phyloP scores from a whole-genome alignment of 2,888 invertebrate species.

The Hydrotaea diabolus region DNA sequence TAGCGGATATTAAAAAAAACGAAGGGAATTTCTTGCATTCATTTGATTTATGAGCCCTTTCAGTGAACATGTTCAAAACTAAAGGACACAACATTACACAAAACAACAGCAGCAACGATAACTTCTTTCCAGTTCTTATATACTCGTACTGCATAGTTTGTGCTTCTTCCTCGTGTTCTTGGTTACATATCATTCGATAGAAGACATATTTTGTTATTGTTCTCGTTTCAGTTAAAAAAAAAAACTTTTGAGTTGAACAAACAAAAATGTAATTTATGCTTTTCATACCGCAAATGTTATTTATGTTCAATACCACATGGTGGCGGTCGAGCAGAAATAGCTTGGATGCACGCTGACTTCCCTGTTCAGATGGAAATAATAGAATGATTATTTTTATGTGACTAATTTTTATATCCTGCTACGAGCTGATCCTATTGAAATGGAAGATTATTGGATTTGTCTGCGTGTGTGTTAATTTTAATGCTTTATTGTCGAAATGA shows the following conservation, averaged over 20 bases:
- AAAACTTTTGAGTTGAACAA: slow-evolving; percentile 45
- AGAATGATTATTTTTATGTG: neutral
- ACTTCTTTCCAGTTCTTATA: neutral
- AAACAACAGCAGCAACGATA: slow-evolving; percentile 5
- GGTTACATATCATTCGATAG: slow-evolving; percentile 45
- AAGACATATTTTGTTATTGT: slow-evolving; percentile 51
- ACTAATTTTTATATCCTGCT: no score
- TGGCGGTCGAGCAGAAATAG: neutral
- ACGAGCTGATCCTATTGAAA: no score
- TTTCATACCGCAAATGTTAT: neutral
- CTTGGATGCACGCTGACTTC: neutral
- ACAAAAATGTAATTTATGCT: slow-evolving; percentile 53
- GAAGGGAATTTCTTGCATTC: slow-evolving; percentile 27
- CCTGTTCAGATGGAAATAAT: neutral
- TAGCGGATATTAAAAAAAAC: slow-evolving; percentile 22
- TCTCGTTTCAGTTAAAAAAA: slow-evolving; percentile 30
- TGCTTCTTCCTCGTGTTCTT: slow-evolving; percentile 14
- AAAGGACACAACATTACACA: slow-evolving; percentile 40
- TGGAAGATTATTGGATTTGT: no score
- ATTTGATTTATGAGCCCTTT: slow-evolving; percentile 60
- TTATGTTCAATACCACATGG: neutral
- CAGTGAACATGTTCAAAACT: slow-evolving; percentile 41
- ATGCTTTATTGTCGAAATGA: no score
- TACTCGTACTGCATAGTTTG: no score
- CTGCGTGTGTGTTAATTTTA: no score